Base-by-base conservation (phyloP, 2,113 vertebrate species). In the Verasper variegatus region DNA sequence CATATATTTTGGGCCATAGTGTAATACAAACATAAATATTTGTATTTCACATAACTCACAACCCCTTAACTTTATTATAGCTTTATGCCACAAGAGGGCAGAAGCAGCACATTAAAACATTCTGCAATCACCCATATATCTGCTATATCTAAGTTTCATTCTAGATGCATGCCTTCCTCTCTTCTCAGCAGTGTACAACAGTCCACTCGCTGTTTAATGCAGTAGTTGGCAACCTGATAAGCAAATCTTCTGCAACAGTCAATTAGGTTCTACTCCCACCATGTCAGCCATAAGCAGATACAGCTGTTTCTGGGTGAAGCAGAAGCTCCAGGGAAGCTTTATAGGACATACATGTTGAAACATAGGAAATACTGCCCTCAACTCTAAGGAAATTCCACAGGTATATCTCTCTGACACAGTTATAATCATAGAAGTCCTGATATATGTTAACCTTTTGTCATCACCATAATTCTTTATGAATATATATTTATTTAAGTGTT, bases 81-180 rank as follows among this genome's bases (percentile, higher is more conserved):
- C 42, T 71, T 35, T 23, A 1, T 6, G 80, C 91, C 94, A 93
- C 84, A 18, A 91, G 94, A 86, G 88, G 92, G 89, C 90, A 85
- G 76, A 71, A 76, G 55, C 15, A 26, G 42, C n/a, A 47, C 40
- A 8, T 5, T 51, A 26, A 4, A 24, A 13, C 15, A 55, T 18
- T 8, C 54, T 59, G 45, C 49, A 13, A 31, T 42, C 47, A 54
- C 8, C 64, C 5, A 1, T 49, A 3, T 55, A n/a, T 47, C 23
- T 45, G 3, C 55, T 31, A 55, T 10, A 12, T 61, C 7, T 78
- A 56, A 55, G 20, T 64, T 31, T 54, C 23, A 8, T 51, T 17
- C 51, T n/a, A 1, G 23, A 21, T n/a, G 24, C 71, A 65, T 12
- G 1, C n/a, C 2, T n/a, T 58, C 14, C 58, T 60, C 31, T 26